phyloP scores from a whole-genome alignment of 2,113 vertebrate species.

The Petroica traversi region DNA sequence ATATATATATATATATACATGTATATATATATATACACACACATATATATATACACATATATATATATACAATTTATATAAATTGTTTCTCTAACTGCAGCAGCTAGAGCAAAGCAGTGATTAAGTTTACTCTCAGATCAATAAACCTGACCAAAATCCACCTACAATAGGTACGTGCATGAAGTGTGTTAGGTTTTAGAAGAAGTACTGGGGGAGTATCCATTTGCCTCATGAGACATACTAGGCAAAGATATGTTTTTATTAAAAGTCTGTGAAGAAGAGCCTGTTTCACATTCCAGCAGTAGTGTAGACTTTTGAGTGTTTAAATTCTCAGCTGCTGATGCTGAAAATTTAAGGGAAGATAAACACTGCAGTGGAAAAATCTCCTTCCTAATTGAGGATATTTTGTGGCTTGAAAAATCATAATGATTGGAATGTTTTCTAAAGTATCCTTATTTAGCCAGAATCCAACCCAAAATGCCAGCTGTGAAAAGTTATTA shows the following conservation, averaged over 20 bases:
- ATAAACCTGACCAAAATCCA: background rate
- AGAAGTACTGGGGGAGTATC: background rate
- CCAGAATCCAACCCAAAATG: background rate
- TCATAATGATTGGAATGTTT: background rate
- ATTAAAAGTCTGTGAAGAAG: background rate
- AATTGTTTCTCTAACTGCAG: too few relatives aligned
- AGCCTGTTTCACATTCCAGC: background rate
- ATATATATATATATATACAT: too few relatives aligned
- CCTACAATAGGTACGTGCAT: background rate
- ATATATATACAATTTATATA: too few relatives aligned
- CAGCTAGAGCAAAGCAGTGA: background rate
- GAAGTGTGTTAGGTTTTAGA: background rate
- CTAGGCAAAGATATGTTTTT: background rate
- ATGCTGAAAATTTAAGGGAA: background rate
- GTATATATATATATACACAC: too few relatives aligned
- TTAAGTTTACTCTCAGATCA: background rate
- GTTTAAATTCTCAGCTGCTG: background rate
- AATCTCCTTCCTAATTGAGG: background rate
- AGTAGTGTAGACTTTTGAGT: background rate
- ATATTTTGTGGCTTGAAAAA: background rate
- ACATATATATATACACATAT: too few relatives aligned
- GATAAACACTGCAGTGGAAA: background rate
- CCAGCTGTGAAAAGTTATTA: constrained; percentile 51
- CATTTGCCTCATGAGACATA: background rate
- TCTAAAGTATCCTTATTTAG: background rate